Percentiles rank a stretch among this genome's conserved stretches.
These are phyloP conservation scores for Pipistrellus nathusii DNA, from an alignment of 2,797 vertebrate species.

Conservation along the genomic window DNA sequence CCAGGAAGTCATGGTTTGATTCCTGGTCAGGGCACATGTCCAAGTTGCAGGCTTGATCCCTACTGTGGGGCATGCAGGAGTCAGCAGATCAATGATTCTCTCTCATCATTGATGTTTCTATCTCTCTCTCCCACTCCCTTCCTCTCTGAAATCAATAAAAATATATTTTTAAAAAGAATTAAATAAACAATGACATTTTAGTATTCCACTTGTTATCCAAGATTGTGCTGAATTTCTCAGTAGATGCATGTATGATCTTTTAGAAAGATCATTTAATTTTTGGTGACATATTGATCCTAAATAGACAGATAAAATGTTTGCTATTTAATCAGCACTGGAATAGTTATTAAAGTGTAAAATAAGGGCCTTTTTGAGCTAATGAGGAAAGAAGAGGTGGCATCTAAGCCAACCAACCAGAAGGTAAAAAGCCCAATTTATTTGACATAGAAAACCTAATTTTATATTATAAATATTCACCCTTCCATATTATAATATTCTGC, in stretches of 20 bases:
- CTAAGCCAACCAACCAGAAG: background rate
- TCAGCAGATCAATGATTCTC: too few relatives aligned
- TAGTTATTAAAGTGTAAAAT: slow-evolving; percentile 17
- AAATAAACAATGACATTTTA: background rate
- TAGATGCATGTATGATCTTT: background rate
- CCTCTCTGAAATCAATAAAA: too few relatives aligned
- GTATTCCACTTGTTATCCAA: background rate
- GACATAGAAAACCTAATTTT: slow-evolving; percentile 57
- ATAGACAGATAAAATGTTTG: slow-evolving; percentile 2
- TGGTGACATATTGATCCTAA: slow-evolving; percentile 2
- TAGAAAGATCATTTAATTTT: slow-evolving; percentile 33
- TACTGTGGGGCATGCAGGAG: too few relatives aligned
- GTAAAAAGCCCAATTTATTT: slow-evolving; percentile 49
- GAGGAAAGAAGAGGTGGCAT: background rate
- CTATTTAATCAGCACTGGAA: background rate
- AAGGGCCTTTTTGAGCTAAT: background rate
- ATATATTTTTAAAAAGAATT: too few relatives aligned
- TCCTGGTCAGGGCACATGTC: too few relatives aligned
- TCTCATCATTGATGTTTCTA: too few relatives aligned
- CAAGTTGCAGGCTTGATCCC: too few relatives aligned
- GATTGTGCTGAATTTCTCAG: background rate
- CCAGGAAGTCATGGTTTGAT: too few relatives aligned
- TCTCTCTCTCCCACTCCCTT: too few relatives aligned
- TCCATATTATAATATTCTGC: slow-evolving; percentile 39
- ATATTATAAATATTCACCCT: slow-evolving; percentile 61